These are phyloP conservation scores for Lasioglossum marginatum DNA, from an alignment of 2,888 invertebrate species.

Conservation along the genomic window DNA sequence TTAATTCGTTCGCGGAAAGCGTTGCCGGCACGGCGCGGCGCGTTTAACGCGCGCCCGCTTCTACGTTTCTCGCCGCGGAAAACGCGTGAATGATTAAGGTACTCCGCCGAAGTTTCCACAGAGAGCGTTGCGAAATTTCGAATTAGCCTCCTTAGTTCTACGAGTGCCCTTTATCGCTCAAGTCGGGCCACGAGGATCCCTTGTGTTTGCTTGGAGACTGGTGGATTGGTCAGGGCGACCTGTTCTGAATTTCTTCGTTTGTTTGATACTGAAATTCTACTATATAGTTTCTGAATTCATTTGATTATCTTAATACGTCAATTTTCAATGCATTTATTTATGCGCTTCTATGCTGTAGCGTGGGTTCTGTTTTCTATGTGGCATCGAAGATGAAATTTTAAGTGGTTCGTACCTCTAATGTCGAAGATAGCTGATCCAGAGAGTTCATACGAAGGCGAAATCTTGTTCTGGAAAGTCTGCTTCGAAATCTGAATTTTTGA, in stretches of 20 bases:
- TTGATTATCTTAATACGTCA: background rate
- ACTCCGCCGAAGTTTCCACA: background rate
- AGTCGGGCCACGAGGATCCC: background rate
- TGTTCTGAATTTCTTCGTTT: background rate
- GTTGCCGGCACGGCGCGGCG: constrained; percentile 14
- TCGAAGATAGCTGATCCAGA: too few relatives aligned
- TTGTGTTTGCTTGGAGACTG: background rate
- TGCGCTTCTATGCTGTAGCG: background rate
- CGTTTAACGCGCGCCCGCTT: constrained; percentile 32
- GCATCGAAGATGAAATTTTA: too few relatives aligned
- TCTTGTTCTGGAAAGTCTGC: too few relatives aligned
- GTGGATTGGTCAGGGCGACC: background rate
- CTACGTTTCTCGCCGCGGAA: background rate
- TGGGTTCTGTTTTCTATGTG: background rate
- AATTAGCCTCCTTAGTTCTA: constrained; percentile 18
- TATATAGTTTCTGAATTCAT: background rate
- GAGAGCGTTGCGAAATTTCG: constrained; percentile 29
- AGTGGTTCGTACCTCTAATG: too few relatives aligned
- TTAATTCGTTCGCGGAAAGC: constrained; percentile 22
- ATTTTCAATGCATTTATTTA: background rate
- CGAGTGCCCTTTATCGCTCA: constrained; percentile 14
- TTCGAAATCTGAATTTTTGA: too few relatives aligned
- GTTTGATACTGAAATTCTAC: background rate
- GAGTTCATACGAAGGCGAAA: too few relatives aligned
- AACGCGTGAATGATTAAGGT: constrained; percentile 25